Evolutionary conservation across 2,888 invertebrate genomes (phyloP).

Genomic region (Callosobruchus maculatus): DNA sequence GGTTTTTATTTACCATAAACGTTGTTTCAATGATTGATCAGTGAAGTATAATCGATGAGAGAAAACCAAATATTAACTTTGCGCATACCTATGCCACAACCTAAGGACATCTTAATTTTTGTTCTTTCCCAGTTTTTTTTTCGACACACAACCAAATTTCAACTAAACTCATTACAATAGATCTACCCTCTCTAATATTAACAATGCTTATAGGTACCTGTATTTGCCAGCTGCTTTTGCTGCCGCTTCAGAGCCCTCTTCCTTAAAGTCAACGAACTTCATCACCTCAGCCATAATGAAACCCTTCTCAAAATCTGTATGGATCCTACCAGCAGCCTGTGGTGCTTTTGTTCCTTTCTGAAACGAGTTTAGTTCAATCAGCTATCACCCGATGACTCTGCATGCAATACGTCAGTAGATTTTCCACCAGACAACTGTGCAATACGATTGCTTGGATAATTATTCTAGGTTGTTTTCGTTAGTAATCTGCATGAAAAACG

Average conservation of each 20-base stretch:
- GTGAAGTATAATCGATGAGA: no score
- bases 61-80: no score
- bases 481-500: no score
- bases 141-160: no score
- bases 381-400: neutral
- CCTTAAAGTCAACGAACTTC: constrained; percentile 96
- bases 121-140: no score
- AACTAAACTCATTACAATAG: no score
- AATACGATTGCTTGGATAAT: neutral
- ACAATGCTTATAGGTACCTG: neutral
- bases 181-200: no score
- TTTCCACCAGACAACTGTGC: neutral
- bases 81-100: no score
- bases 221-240: constrained; percentile 80
- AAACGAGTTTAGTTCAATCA: constrained; percentile 24
- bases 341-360: constrained; percentile 98
- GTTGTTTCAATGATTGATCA: no score
- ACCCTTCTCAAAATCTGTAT: constrained; percentile 99
- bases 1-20: no score
- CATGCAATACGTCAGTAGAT: neutral
- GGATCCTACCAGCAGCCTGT: constrained; percentile 96
- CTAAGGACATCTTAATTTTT: no score
- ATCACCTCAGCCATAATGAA: constrained; percentile 99
- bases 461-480: no score
- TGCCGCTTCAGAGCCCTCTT: constrained; percentile 88